Conservation (phyloP, 2,888 invertebrate genomes). For the Spisula solida region DNA sequence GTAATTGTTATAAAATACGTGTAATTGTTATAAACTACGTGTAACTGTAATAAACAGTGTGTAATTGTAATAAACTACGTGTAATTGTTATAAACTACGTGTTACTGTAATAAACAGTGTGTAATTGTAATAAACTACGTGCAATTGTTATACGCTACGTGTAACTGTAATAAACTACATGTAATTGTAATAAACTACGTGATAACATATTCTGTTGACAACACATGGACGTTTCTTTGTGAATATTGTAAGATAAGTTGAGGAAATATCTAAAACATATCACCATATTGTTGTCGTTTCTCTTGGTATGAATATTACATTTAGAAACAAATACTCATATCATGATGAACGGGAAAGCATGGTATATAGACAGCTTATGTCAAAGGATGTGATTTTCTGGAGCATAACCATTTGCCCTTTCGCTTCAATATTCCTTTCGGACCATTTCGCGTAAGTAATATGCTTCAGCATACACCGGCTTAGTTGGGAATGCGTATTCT, state of each 20-base stretch:
- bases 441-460: conserved; percentile 27
- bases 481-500: conserved; percentile 46
- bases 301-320: conserved; percentile 3
- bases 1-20: too few species aligned
- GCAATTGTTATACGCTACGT: too few species aligned
- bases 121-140: too few species aligned
- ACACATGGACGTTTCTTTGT: background rate
- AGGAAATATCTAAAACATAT: background rate
- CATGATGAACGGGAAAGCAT: background rate
- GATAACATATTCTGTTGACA: background rate
- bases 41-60: too few species aligned
- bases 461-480: conserved; percentile 11
- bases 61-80: too few species aligned
- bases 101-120: too few species aligned
- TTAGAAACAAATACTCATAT: background rate
- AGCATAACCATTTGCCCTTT: conserved; percentile 24
- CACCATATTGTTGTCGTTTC: background rate
- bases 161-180: too few species aligned
- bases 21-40: too few species aligned
- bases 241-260: background rate
- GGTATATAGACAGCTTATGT: conserved; percentile 18
- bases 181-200: too few species aligned
- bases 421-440: conserved; percentile 22
- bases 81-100: too few species aligned
- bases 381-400: conserved; percentile 24